A percentile compares a stretch with the other conserved stretches of the same genome.
These are phyloP conservation scores for Vulpes lagopus DNA, from an alignment of 2,113 vertebrate genomes.

Conservation along the genomic window DNA sequence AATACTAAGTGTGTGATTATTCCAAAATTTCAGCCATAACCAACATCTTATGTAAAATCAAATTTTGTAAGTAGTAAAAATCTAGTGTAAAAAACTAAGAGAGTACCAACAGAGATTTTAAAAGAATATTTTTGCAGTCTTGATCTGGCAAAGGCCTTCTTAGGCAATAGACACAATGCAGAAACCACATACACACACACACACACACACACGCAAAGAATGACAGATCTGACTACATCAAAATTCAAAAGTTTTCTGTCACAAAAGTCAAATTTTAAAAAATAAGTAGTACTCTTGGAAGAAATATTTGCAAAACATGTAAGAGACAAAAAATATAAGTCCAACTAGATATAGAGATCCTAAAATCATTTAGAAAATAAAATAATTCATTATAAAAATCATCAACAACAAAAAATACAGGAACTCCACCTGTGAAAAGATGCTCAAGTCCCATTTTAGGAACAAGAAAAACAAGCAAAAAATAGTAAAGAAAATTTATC, in stretches of 20 bases:
- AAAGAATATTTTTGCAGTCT: not conserved
- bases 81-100: not conserved
- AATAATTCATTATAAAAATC: not conserved
- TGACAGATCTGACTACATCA: not conserved
- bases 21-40: not conserved
- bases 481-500: not conserved
- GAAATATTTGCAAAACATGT: slow-evolving; percentile 1
- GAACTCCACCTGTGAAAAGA: not conserved
- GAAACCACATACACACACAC: not conserved
- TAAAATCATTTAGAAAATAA: not conserved
- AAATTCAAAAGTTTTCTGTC: not conserved
- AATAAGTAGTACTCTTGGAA: not conserved
- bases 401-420: not conserved
- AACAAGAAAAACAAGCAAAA: not conserved
- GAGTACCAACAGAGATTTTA: not conserved
- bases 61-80: not conserved
- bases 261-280: slow-evolving; percentile 5
- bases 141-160: not conserved
- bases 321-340: not conserved
- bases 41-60: not conserved
- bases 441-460: not conserved
- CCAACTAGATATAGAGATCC: not conserved
- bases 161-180: not conserved
- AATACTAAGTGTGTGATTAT: not conserved
- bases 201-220: not conserved